phyloP scores from a whole-genome alignment of 2,797 vertebrate genomes.

The Novumbra hubbsi region DNA sequence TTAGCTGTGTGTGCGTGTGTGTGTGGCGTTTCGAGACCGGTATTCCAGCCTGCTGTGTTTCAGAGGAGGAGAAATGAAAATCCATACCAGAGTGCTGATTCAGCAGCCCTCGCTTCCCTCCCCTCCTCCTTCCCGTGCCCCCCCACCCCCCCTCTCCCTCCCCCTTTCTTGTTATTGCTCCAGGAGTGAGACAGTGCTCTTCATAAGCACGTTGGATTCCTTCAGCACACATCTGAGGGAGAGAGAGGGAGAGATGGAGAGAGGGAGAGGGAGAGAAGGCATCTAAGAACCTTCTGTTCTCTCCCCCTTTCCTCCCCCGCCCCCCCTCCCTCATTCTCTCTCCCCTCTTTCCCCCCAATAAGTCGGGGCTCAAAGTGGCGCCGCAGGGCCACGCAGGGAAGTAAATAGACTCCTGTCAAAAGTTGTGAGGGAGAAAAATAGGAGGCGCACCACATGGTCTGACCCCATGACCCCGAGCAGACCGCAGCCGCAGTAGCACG shows the following conservation, averaged over 20 bases:
- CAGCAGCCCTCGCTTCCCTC: conserved; percentile 63
- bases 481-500: conserved; percentile 8
- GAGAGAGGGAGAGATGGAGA: neutral
- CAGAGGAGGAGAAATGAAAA: conserved; percentile 66
- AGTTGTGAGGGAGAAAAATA: conserved; percentile 64
- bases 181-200: conserved; percentile 39
- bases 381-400: conserved; percentile 43
- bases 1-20: conserved; percentile 64
- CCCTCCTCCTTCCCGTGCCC: conserved; percentile 27
- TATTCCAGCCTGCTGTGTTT: conserved; percentile 39
- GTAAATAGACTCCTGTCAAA: conserved; percentile 66
- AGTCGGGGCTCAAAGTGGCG: conserved; percentile 60
- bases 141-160: conserved; percentile 21
- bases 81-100: conserved; percentile 82
- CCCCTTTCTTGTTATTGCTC: conserved; percentile 19
- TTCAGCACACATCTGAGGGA: conserved; percentile 9
- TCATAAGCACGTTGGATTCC: conserved; percentile 44
- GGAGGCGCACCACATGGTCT: conserved; percentile 21
- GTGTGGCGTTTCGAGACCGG: conserved; percentile 37
- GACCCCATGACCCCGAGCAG: conserved; percentile 34
- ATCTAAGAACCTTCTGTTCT: neutral
- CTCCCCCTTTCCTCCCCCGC: conserved; percentile 5
- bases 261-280: conserved; percentile 5
- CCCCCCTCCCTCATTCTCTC: conserved; percentile 14
- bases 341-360: conserved; percentile 45